Evolutionary conservation across 2,797 vertebrate genomes (phyloP).

Genomic region (Mormyrops attenuatus): DNA sequence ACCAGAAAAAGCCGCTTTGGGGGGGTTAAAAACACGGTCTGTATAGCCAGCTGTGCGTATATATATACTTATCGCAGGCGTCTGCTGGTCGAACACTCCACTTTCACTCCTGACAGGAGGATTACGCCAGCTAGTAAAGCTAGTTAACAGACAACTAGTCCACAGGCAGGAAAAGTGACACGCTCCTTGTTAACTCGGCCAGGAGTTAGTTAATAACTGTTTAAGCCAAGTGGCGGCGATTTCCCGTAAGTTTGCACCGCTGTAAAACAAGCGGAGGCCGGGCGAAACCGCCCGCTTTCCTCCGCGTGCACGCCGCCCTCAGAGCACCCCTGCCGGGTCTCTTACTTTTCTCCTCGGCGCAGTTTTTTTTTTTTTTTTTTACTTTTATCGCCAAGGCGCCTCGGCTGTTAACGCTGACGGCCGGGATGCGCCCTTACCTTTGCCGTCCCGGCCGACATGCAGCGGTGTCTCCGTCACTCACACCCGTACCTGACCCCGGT

Average conservation of each 20-base stretch:
- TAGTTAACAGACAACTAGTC: background rate
- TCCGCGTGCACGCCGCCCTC: slow-evolving; percentile 26
- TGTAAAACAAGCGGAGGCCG: slow-evolving; percentile 25
- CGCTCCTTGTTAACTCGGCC: background rate
- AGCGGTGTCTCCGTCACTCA: background rate
- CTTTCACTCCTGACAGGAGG: background rate
- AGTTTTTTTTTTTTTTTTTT: background rate
- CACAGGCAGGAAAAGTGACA: background rate
- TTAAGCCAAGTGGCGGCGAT: background rate
- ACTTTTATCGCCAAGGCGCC: background rate
- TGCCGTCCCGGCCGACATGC: background rate
- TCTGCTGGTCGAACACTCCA: background rate
- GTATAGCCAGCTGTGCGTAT: background rate
- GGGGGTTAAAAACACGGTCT: background rate
- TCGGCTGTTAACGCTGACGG: background rate
- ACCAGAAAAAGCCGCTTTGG: background rate
- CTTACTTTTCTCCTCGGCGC: slow-evolving; percentile 10
- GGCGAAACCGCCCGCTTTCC: slow-evolving; percentile 33
- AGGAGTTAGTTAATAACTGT: background rate
- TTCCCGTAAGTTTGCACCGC: background rate
- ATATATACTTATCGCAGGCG: background rate
- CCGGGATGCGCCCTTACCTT: background rate
- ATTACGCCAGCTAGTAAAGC: background rate
- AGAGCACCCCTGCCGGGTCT: slow-evolving; percentile 22
- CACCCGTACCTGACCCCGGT: background rate